A percentile compares a stretch with the other conserved stretches of the same genome.
Conservation (phyloP, 2,888 invertebrate genomes). For the Chromoteleia sp. region DNA sequence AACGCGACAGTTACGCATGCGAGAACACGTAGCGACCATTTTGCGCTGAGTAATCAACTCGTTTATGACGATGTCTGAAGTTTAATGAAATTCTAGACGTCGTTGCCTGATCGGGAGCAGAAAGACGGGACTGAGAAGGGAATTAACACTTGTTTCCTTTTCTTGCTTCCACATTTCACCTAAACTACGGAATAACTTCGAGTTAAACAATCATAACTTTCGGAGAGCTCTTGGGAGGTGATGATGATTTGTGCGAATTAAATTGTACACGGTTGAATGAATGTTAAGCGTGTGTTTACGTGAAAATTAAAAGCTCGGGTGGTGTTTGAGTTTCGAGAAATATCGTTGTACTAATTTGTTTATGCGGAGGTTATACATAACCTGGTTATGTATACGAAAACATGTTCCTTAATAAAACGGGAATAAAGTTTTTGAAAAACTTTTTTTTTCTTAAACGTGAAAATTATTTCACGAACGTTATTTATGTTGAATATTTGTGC, state of each 20-base stretch:
- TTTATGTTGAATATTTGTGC: too few species aligned
- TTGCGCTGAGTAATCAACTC: slow-evolving; percentile 70
- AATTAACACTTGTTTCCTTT: slow-evolving; percentile 61
- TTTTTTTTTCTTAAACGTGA: too few species aligned
- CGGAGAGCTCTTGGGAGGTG: slow-evolving; percentile 16
- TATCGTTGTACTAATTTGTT: slow-evolving; percentile 30
- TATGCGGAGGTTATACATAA: not conserved
- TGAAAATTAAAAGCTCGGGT: slow-evolving; percentile 35
- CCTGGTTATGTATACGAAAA: too few species aligned
- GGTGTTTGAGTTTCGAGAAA: slow-evolving; percentile 22
- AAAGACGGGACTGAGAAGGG: slow-evolving; percentile 40
- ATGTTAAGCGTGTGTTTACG: slow-evolving; percentile 27
- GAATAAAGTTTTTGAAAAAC: too few species aligned
- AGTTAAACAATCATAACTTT: slow-evolving; percentile 59
- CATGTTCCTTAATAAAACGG: too few species aligned
- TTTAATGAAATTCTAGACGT: slow-evolving; percentile 67
- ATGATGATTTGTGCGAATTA: slow-evolving; percentile 54
- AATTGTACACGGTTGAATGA: slow-evolving; percentile 36
- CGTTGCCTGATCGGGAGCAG: slow-evolving; percentile 46
- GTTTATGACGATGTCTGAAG: slow-evolving; percentile 70
- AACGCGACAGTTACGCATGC: slow-evolving; percentile 62
- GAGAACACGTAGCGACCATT: slow-evolving; percentile 72
- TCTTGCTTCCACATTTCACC: slow-evolving; percentile 32
- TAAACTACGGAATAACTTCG: slow-evolving; percentile 42
- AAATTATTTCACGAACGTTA: too few species aligned